Conservation (phyloP, 2,797 vertebrate genomes). For the Moxostoma hubbsi region DNA sequence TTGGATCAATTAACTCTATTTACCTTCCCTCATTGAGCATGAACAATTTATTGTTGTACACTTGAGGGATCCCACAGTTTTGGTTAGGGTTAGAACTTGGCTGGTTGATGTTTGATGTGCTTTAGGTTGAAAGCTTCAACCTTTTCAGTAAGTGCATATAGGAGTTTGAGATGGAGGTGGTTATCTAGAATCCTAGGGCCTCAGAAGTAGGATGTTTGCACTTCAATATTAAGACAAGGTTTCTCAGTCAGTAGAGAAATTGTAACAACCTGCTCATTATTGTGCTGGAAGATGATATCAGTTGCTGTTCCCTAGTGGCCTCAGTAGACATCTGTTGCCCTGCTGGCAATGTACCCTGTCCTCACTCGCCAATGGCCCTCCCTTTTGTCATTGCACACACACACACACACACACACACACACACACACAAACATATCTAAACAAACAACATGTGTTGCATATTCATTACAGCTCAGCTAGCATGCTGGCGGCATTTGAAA, state of each 20-base stretch:
- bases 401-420: too few species aligned
- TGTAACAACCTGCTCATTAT: constrained; percentile 39
- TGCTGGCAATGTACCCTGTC: constrained; percentile 55
- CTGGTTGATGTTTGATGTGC: not conserved
- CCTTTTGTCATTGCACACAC: constrained; percentile 47
- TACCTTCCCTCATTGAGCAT: not conserved
- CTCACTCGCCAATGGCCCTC: constrained; percentile 22
- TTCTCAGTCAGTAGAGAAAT: constrained; percentile 31
- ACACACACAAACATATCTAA: constrained; percentile 53
- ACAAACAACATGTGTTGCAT: constrained; percentile 67
- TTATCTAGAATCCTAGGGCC: not conserved
- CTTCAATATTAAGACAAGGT: constrained; percentile 46
- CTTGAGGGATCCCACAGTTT: too few species aligned
- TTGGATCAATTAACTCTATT: not conserved
- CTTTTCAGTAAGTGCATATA: not conserved
- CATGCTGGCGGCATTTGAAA: constrained; percentile 66
- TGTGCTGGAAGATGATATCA: constrained; percentile 56
- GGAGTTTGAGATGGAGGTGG: not conserved
- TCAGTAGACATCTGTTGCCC: constrained; percentile 76
- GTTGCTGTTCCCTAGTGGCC: constrained; percentile 55
- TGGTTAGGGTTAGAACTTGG: not conserved
- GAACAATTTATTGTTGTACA: not conserved
- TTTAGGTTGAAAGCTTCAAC: not conserved
- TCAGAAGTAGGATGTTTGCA: constrained; percentile 41
- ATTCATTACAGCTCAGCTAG: constrained; percentile 66